A percentile compares a stretch with the other conserved stretches of the same genome.
Conservation (phyloP, 2,888 invertebrate species). For the Acleris emargana region DNA sequence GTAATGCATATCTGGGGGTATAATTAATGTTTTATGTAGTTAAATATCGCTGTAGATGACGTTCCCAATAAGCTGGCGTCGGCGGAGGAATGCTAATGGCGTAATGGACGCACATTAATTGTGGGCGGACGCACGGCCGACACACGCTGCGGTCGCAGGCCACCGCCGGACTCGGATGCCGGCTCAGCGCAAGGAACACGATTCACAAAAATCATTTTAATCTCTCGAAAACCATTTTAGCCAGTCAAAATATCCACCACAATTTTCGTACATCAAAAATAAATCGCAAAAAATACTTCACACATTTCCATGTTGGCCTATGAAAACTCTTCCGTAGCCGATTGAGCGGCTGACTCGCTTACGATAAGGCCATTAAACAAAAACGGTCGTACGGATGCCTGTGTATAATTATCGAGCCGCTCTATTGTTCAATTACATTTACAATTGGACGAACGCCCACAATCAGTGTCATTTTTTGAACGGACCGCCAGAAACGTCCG, state of each 20-base stretch:
- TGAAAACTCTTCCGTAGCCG: conserved; percentile 37
- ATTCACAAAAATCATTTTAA: conserved; percentile 1
- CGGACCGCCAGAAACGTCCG: conserved; percentile 53
- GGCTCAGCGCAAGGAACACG: conserved; percentile 7
- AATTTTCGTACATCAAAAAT: conserved; percentile 11
- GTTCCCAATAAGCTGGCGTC: conserved; percentile 61
- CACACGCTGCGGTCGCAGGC: conserved; percentile 47
- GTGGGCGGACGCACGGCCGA: conserved; percentile 46
- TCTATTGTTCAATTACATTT: conserved; percentile 63
- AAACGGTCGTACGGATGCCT: conserved; percentile 53
- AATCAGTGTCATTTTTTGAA: conserved; percentile 52
- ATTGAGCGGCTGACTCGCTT: conserved; percentile 45
- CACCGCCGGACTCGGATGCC: conserved; percentile 2
- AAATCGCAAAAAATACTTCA: conserved; percentile 10
- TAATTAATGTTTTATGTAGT: conserved; percentile 55
- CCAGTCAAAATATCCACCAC: background rate
- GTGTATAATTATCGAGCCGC: conserved; percentile 57
- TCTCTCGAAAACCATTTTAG: background rate
- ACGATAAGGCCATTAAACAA: conserved; percentile 59
- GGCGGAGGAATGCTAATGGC: conserved; percentile 67
- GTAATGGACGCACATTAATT: conserved; percentile 66
- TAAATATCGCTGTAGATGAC: conserved; percentile 65
- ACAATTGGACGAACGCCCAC: conserved; percentile 57
- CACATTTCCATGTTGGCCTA: conserved; percentile 7
- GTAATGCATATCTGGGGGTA: conserved; percentile 48